Evolutionary conservation across 2,113 vertebrate genomes (phyloP), one percentile per base, ranked within the genome.

Genomic region (Otis tarda): DNA sequence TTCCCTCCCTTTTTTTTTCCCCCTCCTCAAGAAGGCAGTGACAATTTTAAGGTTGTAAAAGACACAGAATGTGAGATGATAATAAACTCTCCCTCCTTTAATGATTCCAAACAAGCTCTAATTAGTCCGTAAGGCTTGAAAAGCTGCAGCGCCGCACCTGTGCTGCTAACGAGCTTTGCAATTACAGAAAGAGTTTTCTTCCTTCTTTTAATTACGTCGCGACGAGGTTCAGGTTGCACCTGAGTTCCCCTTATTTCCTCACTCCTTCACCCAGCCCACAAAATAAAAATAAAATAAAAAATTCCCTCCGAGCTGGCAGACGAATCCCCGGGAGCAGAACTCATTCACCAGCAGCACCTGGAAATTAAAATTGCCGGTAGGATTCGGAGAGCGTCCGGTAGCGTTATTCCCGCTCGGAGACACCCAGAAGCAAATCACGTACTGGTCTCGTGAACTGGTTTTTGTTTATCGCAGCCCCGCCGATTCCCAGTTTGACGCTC

Each of bases 301-400:
- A 41, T 41, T 47, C 63, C 69, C 37, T 31, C n/a, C 0, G 6
- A 35, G n/a, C 50, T 31, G 18, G 33, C 25, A 5, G 52, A 10
- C 4, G 2, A 24, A 31, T 15, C 11, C 37, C 8, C 1, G 43
- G 43, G 27, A 15, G 10, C 16, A 4, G 28, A 20, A 24, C 7
- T 24, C 3, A 9, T 19, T 20, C 21, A 1, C 2, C 12, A 33
- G 25, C 43, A 2, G 43, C 9, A 14, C 45, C n/a, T 11, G 14
- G 56, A 23, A 82, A n/a, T 33, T n/a, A 18, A 25, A 55, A 45
- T 31, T 4, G 10, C 24, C 5, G 0, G 37, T 5, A 6, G 53
- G 47, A 30, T 49, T 17, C 2, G 1, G 43, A 21, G 49, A 56
- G 39, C 55, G 68, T 60, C 39, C 2, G 2, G 47, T 6, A 31